These are phyloP conservation scores for mouse (Mus musculus) DNA, from an alignment of 2,113 vertebrate species.

Conservation along the genomic window GRCm39 chr2:116964001-116964500, in stretches of 20 bases:
- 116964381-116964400: not conserved
- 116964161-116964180: not conserved
- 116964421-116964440: not conserved
- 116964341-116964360: not conserved
- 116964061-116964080: not conserved
- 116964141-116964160: not conserved
- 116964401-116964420: not conserved
- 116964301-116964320: not conserved
- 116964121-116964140: conserved; percentile 40
- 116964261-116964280: conserved; percentile 48
- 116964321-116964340: not conserved
- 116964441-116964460: not conserved
- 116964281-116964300: conserved; percentile 18
- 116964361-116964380: conserved; percentile 1
- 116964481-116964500: conserved; percentile 28
- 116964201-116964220: conserved; percentile 42
- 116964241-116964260: conserved; percentile 11
- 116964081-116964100: not conserved
- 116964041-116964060: conserved; percentile 20
- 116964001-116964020: conserved; percentile 9
- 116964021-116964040: conserved; percentile 6
- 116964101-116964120: conserved; percentile 14
- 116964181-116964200: not conserved
- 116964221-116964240: conserved; percentile 44
- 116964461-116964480: conserved; percentile 20